Evolutionary conservation across 2,888 invertebrate species (phyloP), one percentile per base, ranked within the genome.

Genomic region (Pollenia angustigena): DNA sequence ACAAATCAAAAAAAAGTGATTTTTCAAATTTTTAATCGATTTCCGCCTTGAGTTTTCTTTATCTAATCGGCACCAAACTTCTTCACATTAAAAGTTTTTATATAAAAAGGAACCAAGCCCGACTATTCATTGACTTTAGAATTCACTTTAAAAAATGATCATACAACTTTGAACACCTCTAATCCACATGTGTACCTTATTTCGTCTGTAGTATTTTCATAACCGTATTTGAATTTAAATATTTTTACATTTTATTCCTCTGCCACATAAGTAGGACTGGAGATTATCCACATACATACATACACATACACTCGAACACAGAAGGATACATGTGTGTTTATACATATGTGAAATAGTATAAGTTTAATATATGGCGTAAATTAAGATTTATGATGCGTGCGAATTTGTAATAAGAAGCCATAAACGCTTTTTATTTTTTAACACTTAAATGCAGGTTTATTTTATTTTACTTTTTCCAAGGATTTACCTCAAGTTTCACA

Each of bases 361-460:
- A 78, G 84, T 84, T 84, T 58, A 74, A 84, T 87, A 84, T 87
- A 84, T 87, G 87, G 84, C 87, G 87, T 87, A 88, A 89, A 89
- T 89, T 88, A 88, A 88, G 88, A 89, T 89, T 89, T 89, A 89
- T 89, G 89, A 88, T 88, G 89, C 89, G 88, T 89, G 88, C 82
- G 87, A 88, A 88, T 89, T 88, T 88, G 86, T 81, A 88, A 88
- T 87, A 87, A 89, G 87, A 88, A 88, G 88, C 82, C 86, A 89
- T 89, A 89, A 89, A 89, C 88, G 89, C 75, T 89, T 89, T 88
- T 88, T 89, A 89, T 88, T 89, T 87, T 81, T 78, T 78, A 81
- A 75, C 87, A 87, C 87, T 87, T 87, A 87, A 87, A 84, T 87
- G 84, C 87, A 87, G 87, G 81, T 81, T 78, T 87, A 66, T 76